Percentiles rank a stretch among this genome's conserved stretches.
These are phyloP conservation scores for Oncopeltus fasciatus DNA, from an alignment of 1,140 invertebrate species.

Conservation along the genomic window DNA sequence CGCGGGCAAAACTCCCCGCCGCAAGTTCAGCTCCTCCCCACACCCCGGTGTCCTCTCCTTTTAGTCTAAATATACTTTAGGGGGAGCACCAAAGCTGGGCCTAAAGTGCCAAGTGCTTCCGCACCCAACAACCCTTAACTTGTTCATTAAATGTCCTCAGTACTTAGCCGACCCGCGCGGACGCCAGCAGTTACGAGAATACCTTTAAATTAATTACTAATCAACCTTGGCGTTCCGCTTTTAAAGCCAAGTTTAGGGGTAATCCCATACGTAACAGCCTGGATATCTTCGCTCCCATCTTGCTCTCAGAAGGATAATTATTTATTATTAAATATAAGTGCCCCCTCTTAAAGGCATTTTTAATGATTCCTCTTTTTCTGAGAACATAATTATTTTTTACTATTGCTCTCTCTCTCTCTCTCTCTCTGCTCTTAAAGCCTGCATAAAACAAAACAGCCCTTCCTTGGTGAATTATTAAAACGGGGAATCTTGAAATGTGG, in stretches of 20 bases:
- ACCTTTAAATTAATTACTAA: slow-evolving; percentile 7
- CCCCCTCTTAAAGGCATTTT: too few species aligned
- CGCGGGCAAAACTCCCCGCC: neutral
- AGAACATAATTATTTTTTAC: too few species aligned
- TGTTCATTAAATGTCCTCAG: slow-evolving; percentile 5
- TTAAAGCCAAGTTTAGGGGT: neutral
- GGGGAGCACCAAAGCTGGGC: neutral
- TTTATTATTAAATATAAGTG: too few species aligned
- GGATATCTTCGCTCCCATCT: neutral
- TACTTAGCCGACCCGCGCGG: neutral
- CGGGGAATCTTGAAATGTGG: too few species aligned
- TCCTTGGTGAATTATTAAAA: too few species aligned
- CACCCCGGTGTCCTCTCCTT: neutral
- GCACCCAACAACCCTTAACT: too few species aligned
- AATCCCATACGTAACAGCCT: neutral
- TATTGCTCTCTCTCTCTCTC: too few species aligned
- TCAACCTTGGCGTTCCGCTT: slow-evolving; percentile 1
- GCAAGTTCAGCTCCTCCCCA: neutral
- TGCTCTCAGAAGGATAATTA: too few species aligned
- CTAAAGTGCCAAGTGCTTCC: slow-evolving; percentile 7
- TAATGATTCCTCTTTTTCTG: too few species aligned
- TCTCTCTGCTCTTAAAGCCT: too few species aligned
- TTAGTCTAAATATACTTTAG: slow-evolving; percentile 9
- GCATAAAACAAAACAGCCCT: too few species aligned
- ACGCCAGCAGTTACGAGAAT: neutral